A percentile compares a stretch with the other conserved stretches of the same genome.
Evolutionary conservation across 2,888 invertebrate species (phyloP).

Genomic region (Ischnus inquisitorius): DNA sequence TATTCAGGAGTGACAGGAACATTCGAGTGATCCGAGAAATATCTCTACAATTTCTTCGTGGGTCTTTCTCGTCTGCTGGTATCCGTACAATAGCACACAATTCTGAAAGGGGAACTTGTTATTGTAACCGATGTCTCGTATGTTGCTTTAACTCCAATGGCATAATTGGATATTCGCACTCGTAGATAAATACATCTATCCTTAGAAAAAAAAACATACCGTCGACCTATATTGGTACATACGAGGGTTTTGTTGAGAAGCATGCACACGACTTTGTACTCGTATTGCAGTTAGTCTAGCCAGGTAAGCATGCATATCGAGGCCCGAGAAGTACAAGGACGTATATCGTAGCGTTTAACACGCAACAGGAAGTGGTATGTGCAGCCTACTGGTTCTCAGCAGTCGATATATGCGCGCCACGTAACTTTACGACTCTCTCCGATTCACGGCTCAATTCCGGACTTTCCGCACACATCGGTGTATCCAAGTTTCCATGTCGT

Average conservation of each 20-base stretch:
- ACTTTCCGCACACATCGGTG: conserved; percentile 38
- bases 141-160: conserved; percentile 73
- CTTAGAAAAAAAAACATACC: conserved; percentile 1
- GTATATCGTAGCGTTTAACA: too few species aligned
- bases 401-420: conserved; percentile 24
- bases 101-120: conserved; percentile 7
- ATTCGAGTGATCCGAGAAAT: not conserved
- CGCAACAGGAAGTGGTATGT: too few species aligned
- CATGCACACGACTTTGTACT: conserved; percentile 12
- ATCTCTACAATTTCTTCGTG: not conserved
- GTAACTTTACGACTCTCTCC: conserved; percentile 59
- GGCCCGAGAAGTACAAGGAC: not conserved
- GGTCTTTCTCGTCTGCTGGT: not conserved
- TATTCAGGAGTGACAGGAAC: not conserved
- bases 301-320: not conserved
- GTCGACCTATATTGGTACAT: conserved; percentile 35
- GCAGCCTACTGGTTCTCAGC: too few species aligned
- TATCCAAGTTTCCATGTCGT: not conserved
- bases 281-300: not conserved
- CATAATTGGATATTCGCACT: conserved; percentile 46
- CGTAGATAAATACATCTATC: conserved; percentile 16
- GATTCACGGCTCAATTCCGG: conserved; percentile 52
- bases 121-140: conserved; percentile 36
- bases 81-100: not conserved
- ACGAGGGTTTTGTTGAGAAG: conserved; percentile 17